Conservation (phyloP, 2,888 invertebrate species). For the Hydraecia micacea region DNA sequence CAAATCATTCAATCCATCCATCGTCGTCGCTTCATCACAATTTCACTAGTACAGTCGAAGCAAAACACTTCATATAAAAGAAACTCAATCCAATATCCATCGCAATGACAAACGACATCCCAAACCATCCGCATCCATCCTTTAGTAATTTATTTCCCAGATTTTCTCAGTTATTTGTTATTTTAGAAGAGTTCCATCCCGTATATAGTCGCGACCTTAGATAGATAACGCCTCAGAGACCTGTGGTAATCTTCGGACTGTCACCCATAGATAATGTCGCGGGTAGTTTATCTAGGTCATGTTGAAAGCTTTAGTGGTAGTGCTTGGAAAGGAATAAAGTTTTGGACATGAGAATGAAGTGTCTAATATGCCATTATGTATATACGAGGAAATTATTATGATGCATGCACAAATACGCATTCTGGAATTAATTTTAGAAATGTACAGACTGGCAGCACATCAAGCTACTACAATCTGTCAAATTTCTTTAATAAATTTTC, state of each 20-base stretch:
- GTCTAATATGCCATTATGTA: neutral
- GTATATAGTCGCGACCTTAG: conserved; percentile 43
- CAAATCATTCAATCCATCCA: neutral
- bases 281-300: conserved; percentile 40
- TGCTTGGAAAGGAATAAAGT: conserved; percentile 8
- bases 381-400: too few relatives aligned
- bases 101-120: conserved; percentile 12
- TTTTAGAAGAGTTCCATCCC: conserved; percentile 14
- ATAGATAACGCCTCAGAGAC: conserved; percentile 57
- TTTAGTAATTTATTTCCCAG: conserved; percentile 25
- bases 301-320: conserved; percentile 9
- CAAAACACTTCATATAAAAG: neutral
- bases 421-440: too few relatives aligned
- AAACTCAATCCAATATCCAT: conserved; percentile 21
- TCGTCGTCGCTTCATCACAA: neutral
- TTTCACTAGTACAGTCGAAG: neutral
- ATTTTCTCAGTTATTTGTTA: conserved; percentile 37
- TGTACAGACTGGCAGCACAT: too few relatives aligned
- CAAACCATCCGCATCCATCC: conserved; percentile 2
- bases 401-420: too few relatives aligned
- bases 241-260: conserved; percentile 57
- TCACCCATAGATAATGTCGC: conserved; percentile 55
- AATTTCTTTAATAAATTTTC: too few relatives aligned
- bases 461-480: too few relatives aligned
- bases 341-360: conserved; percentile 18